Percentiles rank a stretch among this genome's conserved stretches.
These are phyloP conservation scores for Drosophila siamana DNA, from an alignment of 2,888 invertebrate species.

Conservation along the genomic window DNA sequence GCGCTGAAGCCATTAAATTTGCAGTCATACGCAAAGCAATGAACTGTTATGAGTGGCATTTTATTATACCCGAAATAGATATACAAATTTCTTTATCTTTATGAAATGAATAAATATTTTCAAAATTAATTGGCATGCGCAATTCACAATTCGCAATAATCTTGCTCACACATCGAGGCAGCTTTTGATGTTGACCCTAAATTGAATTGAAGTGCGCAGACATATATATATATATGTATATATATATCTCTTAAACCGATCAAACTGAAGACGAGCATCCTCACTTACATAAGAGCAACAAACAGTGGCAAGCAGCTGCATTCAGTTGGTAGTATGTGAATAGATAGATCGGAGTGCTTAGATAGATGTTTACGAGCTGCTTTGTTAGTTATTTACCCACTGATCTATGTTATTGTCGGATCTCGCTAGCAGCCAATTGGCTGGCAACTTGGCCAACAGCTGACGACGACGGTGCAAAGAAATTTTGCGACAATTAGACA, in stretches of 20 bases:
- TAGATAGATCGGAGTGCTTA: not conserved
- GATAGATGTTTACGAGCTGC: too few species aligned
- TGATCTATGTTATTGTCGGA: conserved; percentile 18
- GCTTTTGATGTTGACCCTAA: not conserved
- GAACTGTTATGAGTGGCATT: too few species aligned
- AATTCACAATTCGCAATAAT: too few species aligned
- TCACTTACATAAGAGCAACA: not conserved
- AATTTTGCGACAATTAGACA: conserved; percentile 76
- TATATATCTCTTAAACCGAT: not conserved
- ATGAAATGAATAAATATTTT: too few species aligned
- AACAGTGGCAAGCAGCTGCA: too few species aligned
- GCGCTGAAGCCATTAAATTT: too few species aligned
- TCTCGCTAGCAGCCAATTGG: too few species aligned
- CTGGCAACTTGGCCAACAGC: not conserved
- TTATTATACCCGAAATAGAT: too few species aligned
- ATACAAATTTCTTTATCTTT: too few species aligned
- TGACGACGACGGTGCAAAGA: conserved; percentile 35
- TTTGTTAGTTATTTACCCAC: not conserved
- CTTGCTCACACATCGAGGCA: not conserved
- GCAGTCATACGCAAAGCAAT: too few species aligned
- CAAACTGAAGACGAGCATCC: not conserved
- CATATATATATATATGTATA: not conserved
- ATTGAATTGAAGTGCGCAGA: not conserved
- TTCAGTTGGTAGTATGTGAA: too few species aligned
- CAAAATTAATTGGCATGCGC: not conserved